Conservation (phyloP, 2,113 vertebrate genomes). For the Nesoenas mayeri region DNA sequence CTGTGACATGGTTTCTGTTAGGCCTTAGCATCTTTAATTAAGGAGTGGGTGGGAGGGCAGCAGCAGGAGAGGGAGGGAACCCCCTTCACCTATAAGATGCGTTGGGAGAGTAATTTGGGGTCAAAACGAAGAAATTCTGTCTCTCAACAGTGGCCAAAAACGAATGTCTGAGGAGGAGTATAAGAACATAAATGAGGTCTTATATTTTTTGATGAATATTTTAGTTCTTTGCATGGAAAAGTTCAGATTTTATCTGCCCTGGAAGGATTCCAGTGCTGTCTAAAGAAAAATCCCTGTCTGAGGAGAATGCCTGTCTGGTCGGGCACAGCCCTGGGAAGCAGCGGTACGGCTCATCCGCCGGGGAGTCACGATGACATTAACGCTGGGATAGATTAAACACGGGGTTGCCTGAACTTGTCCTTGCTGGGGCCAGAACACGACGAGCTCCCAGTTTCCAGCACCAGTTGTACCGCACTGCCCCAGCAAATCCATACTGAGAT, state of each 20-base stretch:
- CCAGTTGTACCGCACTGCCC: background rate
- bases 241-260: slow-evolving; percentile 42
- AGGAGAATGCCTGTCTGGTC: background rate
- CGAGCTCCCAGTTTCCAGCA: rapidly evolving
- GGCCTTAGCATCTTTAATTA: background rate
- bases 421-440: background rate
- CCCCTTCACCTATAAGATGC: slow-evolving; percentile 17
- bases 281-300: background rate
- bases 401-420: background rate
- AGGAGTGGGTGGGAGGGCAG: background rate
- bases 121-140: slow-evolving; percentile 16
- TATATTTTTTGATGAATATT: slow-evolving; percentile 9
- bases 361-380: background rate
- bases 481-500: background rate
- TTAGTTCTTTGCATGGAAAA: background rate
- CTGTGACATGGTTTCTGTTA: background rate
- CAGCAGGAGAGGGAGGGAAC: slow-evolving; percentile 1
- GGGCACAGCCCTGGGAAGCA: background rate
- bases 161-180: slow-evolving; percentile 9
- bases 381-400: background rate
- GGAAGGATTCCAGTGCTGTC: slow-evolving; percentile 18
- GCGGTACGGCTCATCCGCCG: background rate
- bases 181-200: background rate
- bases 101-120: background rate
- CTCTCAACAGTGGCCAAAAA: slow-evolving; percentile 38